Evolutionary conservation across 2,888 invertebrate genomes (phyloP), one percentile per base, ranked within the genome.

Genomic region (Hylaea fasciaria): DNA sequence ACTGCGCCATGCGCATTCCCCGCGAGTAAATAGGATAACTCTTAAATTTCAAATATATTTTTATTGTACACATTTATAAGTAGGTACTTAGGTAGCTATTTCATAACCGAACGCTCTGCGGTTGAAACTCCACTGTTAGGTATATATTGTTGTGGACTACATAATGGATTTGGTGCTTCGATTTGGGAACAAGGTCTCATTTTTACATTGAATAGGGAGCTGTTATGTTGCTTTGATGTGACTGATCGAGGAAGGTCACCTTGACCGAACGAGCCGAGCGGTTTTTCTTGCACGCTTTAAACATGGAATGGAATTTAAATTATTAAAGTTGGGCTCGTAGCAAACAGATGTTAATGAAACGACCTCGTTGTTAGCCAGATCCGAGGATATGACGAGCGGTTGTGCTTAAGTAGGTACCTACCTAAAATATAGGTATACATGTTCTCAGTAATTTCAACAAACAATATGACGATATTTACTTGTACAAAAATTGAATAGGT

Each of bases 141-240:
- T 35, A 29, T 40, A 52, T 22, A 22, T 22, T 22, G 5, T 45
- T 41, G 41, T 45, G 40, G 47, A 32, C 65, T 68, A 67, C 64
- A 64, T 68, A 40, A 70, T 69, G 66, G 69, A 78, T 78, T 82
- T 74, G 68, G 70, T 78, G 69, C 73, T 76, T 61, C 52, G 61
- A 72, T 62, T 70, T 63, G 74, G 70, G 69, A 80, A 78, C 81
- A 83, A 86, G 85, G 82, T 77, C 81, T 85, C 73, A 70, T 72
- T 80, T 89, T 91, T 86, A 86, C 87, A 90, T 89, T 89, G 85
- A 91, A 91, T 89, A 80, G 83, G 80, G 79, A 83, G 82, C 83
- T 79, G 84, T 81, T 83, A 83, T 82, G 78, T 83, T 77, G 78
- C 80, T n/a, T n/a, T n/a, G 78, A 81, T 85, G 83, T 82, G 83